Percentiles rank a stretch among this genome's conserved stretches.
phyloP scores from a whole-genome alignment of 2,888 invertebrate species.

The Idaea dimidiata region DNA sequence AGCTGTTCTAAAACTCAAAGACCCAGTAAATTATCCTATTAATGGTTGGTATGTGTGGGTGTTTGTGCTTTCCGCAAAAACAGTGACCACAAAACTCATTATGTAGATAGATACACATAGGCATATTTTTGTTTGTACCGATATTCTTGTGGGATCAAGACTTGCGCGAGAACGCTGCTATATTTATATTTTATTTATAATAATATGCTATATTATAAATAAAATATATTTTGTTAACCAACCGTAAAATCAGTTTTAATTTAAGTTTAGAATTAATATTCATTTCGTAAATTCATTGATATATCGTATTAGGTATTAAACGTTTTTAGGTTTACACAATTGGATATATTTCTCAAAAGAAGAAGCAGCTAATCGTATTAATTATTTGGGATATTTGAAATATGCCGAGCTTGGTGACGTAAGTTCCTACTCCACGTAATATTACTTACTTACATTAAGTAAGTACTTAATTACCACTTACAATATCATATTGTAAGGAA shows the following conservation, averaged over 20 bases:
- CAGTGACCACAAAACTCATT: background rate
- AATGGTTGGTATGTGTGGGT: background rate
- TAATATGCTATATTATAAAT: too few relatives aligned
- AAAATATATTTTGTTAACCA: too few relatives aligned
- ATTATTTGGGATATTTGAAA: constrained; percentile 91
- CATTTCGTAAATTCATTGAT: too few relatives aligned
- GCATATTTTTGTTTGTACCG: too few relatives aligned
- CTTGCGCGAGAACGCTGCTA: too few relatives aligned
- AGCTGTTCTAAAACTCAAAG: too few relatives aligned
- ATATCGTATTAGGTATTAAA: constrained; percentile 3
- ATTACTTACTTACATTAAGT: background rate
- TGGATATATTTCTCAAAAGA: constrained; percentile 93
- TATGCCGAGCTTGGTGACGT: constrained; percentile 86
- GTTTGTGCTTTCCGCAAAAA: background rate
- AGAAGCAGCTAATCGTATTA: constrained; percentile 85
- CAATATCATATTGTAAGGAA: constrained; percentile 2
- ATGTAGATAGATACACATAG: too few relatives aligned
- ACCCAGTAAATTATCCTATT: background rate
- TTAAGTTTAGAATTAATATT: too few relatives aligned
- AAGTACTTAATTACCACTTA: too few relatives aligned
- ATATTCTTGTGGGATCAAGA: too few relatives aligned
- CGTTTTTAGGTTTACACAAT: constrained; percentile 88
- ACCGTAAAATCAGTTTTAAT: too few relatives aligned
- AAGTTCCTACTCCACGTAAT: constrained; percentile 44
- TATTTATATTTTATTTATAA: too few relatives aligned